Evolutionary conservation across 2,888 invertebrate species (phyloP).

Genomic region (Pollenia labialis): DNA sequence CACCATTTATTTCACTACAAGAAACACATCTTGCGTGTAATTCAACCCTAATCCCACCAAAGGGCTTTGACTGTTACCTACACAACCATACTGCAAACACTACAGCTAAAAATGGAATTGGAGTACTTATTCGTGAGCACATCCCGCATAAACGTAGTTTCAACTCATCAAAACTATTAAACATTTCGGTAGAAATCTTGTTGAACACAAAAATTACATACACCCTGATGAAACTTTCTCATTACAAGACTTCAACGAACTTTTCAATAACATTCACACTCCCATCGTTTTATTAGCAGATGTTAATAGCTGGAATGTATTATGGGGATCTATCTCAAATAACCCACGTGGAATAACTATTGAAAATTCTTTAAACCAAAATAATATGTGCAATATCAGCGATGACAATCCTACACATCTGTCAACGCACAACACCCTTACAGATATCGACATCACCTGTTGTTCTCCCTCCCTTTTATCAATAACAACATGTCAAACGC

Average conservation of each 20-base stretch:
- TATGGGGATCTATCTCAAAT: conserved; percentile 21
- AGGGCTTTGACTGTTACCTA: background rate
- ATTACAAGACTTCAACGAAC: background rate
- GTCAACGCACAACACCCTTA: conserved; percentile 8
- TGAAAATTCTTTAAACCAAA: conserved; percentile 17
- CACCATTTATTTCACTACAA: background rate
- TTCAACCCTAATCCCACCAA: background rate
- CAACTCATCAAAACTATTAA: conserved; percentile 10
- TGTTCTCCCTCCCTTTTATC: background rate
- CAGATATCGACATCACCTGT: conserved; percentile 8
- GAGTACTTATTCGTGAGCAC: too few relatives aligned
- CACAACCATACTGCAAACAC: background rate
- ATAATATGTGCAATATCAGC: conserved; percentile 30
- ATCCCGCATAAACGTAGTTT: too few relatives aligned
- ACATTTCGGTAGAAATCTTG: conserved; percentile 4
- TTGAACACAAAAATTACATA: conserved; percentile 28
- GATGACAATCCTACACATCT: conserved; percentile 27
- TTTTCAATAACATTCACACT: conserved; percentile 21
- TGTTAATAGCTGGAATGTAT: conserved; percentile 25
- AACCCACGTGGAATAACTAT: background rate
- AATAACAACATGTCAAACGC: background rate
- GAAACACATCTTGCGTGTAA: background rate
- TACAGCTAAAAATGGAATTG: too few relatives aligned
- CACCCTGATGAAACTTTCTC: conserved; percentile 9
- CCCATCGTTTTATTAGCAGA: conserved; percentile 14